phyloP scores from a whole-genome alignment of 2,888 invertebrate species.

The Apodemia mormo region DNA sequence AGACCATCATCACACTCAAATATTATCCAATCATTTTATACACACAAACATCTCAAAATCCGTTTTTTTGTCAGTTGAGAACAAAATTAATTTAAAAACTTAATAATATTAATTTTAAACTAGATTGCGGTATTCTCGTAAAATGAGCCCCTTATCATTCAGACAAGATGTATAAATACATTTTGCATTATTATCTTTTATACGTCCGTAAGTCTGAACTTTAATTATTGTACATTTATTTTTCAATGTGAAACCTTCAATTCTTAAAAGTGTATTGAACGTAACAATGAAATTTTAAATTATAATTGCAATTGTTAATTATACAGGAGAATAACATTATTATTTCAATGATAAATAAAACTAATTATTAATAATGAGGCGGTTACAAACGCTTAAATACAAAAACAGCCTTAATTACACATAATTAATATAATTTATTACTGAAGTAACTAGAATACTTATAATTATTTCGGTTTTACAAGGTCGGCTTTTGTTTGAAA shows the following conservation, averaged over 20 bases:
- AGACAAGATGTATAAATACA: background rate
- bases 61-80: no score
- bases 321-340: conserved; percentile 9
- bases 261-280: conserved; percentile 9
- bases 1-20: no score
- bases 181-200: conserved; percentile 10
- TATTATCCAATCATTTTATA: no score
- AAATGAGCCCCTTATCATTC: background rate
- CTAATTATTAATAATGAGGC: conserved; percentile 18
- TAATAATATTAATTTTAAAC: background rate
- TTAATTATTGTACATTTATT: conserved; percentile 1
- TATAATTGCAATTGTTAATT: conserved; percentile 9
- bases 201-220: background rate
- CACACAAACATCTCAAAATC: no score
- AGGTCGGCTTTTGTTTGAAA: conserved; percentile 12
- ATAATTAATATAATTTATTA: conserved; percentile 18
- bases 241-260: conserved; percentile 15
- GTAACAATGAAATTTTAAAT: conserved; percentile 14
- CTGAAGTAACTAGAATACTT: conserved; percentile 17
- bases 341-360: conserved; percentile 18
- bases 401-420: conserved; percentile 14
- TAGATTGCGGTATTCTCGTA: background rate
- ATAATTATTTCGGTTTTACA: conserved; percentile 17
- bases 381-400: conserved; percentile 16
- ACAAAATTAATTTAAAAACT: background rate